Conservation (phyloP, 2,888 invertebrate species). For the Mimas tiliae region DNA sequence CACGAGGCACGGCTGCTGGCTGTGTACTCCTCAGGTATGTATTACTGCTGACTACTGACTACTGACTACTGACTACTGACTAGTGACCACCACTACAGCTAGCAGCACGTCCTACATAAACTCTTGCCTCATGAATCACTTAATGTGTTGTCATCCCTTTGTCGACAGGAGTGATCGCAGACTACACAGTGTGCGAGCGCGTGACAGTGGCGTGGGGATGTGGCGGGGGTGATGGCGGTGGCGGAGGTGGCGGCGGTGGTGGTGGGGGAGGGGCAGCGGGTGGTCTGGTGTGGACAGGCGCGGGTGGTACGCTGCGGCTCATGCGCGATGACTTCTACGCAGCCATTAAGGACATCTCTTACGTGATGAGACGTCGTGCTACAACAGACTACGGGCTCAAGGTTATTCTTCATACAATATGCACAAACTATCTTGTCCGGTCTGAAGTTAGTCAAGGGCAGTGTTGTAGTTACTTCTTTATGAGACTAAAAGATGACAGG, state of each 20-base stretch:
- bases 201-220: conserved; percentile 92
- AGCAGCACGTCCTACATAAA: too few relatives aligned
- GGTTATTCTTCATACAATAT: conserved; percentile 65
- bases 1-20: conserved; percentile 91
- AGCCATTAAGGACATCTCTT: conserved; percentile 88
- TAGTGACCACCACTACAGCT: too few relatives aligned
- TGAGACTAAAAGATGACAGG: too few relatives aligned
- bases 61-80: not conserved
- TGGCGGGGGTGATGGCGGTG: conserved; percentile 71
- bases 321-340: conserved; percentile 73
- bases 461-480: too few relatives aligned
- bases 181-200: conserved; percentile 92
- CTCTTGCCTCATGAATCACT: too few relatives aligned
- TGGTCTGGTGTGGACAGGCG: conserved; percentile 90
- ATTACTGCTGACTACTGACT: not conserved
- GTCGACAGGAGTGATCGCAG: conserved; percentile 85
- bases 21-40: conserved; percentile 80
- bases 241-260: conserved; percentile 88
- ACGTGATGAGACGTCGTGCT: conserved; percentile 89
- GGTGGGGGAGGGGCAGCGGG: conserved; percentile 83
- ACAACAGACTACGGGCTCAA: conserved; percentile 91
- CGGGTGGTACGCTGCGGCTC: conserved; percentile 77
- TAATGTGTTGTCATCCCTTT: too few relatives aligned
- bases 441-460: not conserved
- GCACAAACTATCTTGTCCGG: not conserved